phyloP scores from a whole-genome alignment of 2,797 vertebrate genomes.

The Austrolebias charrua region DNA sequence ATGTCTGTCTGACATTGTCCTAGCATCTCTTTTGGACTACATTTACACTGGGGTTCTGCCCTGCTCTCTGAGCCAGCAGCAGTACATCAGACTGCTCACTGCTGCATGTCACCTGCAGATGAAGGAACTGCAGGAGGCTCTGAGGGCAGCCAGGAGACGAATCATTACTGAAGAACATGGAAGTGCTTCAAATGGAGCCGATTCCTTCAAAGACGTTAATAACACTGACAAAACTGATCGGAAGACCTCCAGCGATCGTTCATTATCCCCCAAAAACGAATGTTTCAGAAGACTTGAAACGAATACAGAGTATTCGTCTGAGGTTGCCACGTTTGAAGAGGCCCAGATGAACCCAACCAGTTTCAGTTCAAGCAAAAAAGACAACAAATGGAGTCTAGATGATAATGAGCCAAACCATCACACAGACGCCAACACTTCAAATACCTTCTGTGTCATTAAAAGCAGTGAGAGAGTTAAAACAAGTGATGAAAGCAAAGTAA shows the following conservation, averaged over 20 bases:
- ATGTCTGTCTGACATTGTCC: conserved; percentile 62
- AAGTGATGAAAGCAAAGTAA: conserved; percentile 8
- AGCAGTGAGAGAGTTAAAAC: background rate
- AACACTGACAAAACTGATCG: background rate
- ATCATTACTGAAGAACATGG: background rate
- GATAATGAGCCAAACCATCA: background rate
- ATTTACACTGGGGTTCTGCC: conserved; percentile 76
- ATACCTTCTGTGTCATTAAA: conserved; percentile 3
- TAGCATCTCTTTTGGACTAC: conserved; percentile 70
- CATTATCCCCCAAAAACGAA: background rate
- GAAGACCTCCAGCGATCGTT: conserved; percentile 4
- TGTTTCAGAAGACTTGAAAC: background rate
- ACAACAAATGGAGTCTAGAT: background rate
- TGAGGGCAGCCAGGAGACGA: conserved; percentile 37
- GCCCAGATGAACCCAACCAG: background rate
- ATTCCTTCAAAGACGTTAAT: conserved; percentile 1
- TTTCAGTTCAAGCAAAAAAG: conserved; percentile 4
- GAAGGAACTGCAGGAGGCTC: conserved; percentile 64
- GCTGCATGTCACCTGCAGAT: conserved; percentile 75
- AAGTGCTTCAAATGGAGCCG: conserved; percentile 1
- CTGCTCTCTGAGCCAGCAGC: conserved; percentile 25
- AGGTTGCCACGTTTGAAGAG: conserved; percentile 3
- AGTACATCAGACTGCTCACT: conserved; percentile 56
- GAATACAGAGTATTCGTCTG: background rate
- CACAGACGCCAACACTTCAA: background rate